A percentile compares a stretch with the other conserved stretches of the same genome.
Evolutionary conservation across 2,113 vertebrate genomes (phyloP).

Genomic region (Aspiorhynchus laticeps): DNA sequence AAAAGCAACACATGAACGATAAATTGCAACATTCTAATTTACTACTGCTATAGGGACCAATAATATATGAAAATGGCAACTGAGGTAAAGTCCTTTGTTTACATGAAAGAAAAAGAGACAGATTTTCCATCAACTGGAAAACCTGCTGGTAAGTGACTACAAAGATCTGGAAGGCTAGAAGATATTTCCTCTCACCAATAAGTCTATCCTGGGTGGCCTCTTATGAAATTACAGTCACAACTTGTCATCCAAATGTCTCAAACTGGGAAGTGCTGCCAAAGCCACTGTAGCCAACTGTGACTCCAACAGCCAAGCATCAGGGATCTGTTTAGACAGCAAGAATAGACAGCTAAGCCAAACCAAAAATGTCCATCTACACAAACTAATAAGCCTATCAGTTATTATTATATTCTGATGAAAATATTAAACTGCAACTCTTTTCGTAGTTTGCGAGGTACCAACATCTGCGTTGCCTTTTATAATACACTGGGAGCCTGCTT

Average conservation of each 20-base stretch:
- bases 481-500: not conserved
- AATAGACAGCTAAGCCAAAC: constrained; percentile 28
- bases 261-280: constrained; percentile 44
- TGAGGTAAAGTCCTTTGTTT: constrained; percentile 28
- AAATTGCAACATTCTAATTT: constrained; percentile 18
- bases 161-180: constrained; percentile 7
- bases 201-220: constrained; percentile 47
- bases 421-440: not conserved
- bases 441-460: not conserved
- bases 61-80: constrained; percentile 39
- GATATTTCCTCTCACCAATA: constrained; percentile 46
- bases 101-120: constrained; percentile 30
- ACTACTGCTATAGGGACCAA: not conserved
- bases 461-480: constrained; percentile 11
- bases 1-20: not conserved
- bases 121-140: constrained; percentile 47
- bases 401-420: constrained; percentile 20
- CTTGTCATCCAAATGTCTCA: constrained; percentile 45
- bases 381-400: not conserved
- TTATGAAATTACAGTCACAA: constrained; percentile 45
- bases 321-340: constrained; percentile 19
- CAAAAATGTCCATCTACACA: constrained; percentile 5
- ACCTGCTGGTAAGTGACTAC: constrained; percentile 22
- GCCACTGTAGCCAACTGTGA: constrained; percentile 32
- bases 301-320: constrained; percentile 37